Base-by-base conservation (phyloP, 2,888 invertebrate genomes). In the Rhagonycha fulva region DNA sequence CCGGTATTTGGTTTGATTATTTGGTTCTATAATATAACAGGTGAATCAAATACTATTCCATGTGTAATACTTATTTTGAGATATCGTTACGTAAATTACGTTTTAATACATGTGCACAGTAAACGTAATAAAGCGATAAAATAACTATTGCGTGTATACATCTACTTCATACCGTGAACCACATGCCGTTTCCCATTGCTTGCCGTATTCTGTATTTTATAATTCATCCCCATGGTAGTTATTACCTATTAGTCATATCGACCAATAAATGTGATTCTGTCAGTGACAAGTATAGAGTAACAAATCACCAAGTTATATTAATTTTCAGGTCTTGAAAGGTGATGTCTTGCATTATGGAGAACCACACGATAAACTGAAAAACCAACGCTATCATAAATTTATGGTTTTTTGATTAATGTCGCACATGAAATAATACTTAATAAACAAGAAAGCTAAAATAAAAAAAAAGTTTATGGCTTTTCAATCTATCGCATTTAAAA, bases 101-200 rank as follows among this genome's bases (percentile, higher is more conserved):
- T 47, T 47, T 47, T 47, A 47, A 47, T 47, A 47, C 47, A 47
- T 66, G 32, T 68, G 30, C 12, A 32, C 30, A 32, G 30, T 47
- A 47, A 30, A 47, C 67, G 70, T 74, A 70, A 70, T 74, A 66
- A 71, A 70, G 74, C 66, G 71, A 71, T 70, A 76, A 76, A 72
- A 68, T 76, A 76, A 76, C 66, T 72, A 71, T 80, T 80, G 80
- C 81, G 80, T 81, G 81, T 78, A 70, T 75, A 76, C 71, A 73
- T 75, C 73, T 76, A 77, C 78, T 75, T 19, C 75, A 71, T 75
- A 78, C 78, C 78, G 72, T 72, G 74, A 77, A 80, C 77, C 82
- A 82, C 71, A 77, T 82, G 82, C 77, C 74, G 70, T 71, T 82
- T 82, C 82, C 81, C 82, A 82, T 70, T 76, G 78, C 67, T 76